These are phyloP conservation scores for Corythaixoides concolor DNA, from an alignment of 2,113 vertebrate species.

Conservation along the genomic window DNA sequence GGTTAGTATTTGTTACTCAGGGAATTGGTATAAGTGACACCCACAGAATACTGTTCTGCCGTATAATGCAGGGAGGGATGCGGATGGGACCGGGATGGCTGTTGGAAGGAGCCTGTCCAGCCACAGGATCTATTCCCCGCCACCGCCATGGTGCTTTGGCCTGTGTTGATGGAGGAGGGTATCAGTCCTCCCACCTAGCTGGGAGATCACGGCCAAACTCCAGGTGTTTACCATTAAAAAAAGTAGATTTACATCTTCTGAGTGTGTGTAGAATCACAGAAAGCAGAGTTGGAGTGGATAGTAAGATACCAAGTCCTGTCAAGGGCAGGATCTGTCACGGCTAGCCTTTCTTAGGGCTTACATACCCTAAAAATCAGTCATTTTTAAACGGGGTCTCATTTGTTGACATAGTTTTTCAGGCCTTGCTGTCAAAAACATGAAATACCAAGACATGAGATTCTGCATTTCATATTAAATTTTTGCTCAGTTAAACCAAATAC, in stretches of 20 bases:
- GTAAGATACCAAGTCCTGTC: neutral
- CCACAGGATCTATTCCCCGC: no score
- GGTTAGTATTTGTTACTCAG: neutral
- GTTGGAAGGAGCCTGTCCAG: neutral
- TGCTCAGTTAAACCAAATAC: neutral
- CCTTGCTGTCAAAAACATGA: neutral
- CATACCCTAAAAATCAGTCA: neutral
- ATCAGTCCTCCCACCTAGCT: neutral
- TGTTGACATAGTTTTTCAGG: neutral
- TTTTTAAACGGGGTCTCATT: neutral
- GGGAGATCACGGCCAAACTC: neutral
- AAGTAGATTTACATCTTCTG: neutral
- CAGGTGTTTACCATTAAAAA: neutral
- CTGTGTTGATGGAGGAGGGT: neutral
- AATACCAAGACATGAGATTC: neutral
- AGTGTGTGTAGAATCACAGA: neutral
- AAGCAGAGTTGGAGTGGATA: neutral
- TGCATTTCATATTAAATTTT: neutral
- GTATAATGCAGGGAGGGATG: neutral
- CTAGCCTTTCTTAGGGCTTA: neutral
- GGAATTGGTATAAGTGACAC: neutral
- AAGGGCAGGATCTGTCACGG: neutral
- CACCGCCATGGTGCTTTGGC: rapidly evolving
- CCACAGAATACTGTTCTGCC: neutral
- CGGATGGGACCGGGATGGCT: neutral